Percentiles rank a stretch among this genome's conserved stretches.
Conservation (phyloP, 2,888 invertebrate genomes). For the Pseudoips prasinana region DNA sequence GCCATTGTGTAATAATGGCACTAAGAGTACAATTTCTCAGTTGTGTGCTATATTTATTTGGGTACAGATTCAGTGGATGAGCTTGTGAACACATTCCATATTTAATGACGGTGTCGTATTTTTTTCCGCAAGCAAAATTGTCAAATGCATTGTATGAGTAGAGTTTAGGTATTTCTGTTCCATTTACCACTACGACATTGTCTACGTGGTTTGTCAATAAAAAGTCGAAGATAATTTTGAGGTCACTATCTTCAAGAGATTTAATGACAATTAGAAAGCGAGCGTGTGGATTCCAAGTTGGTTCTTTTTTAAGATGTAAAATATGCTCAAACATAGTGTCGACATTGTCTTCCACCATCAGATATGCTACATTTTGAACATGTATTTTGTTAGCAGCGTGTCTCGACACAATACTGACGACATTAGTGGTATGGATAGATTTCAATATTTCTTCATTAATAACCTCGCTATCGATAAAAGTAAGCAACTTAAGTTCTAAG, state of each 20-base stretch:
- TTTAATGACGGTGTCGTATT: conserved; percentile 41
- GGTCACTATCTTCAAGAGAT: conserved; percentile 18
- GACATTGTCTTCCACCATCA: conserved; percentile 31
- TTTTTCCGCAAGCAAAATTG: conserved; percentile 54
- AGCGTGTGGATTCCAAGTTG: conserved; percentile 46
- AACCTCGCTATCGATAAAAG: conserved; percentile 12
- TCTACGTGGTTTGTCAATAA: conserved; percentile 38
- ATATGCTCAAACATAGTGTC: conserved; percentile 26
- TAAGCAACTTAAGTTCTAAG: conserved; percentile 11
- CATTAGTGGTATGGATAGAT: conserved; percentile 8
- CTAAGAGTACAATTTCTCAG: conserved; percentile 49
- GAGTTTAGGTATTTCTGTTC: conserved; percentile 36
- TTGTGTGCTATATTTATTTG: conserved; percentile 36
- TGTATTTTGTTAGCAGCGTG: not conserved
- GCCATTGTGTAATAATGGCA: conserved; percentile 43
- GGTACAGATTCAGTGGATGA: conserved; percentile 33
- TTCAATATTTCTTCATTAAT: conserved; percentile 16
- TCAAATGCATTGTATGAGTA: conserved; percentile 58
- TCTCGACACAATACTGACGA: conserved; percentile 7
- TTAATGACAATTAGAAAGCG: conserved; percentile 42
- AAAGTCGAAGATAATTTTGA: conserved; percentile 41
- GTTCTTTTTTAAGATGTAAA: conserved; percentile 26
- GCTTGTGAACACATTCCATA: conserved; percentile 44
- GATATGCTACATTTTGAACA: conserved; percentile 31
- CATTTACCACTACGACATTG: conserved; percentile 43